These are phyloP conservation scores for Heliocidaris erythrogramma DNA, from an alignment of 35 echinoderm and acorn worm genomes.

Conservation along the genomic window DNA sequence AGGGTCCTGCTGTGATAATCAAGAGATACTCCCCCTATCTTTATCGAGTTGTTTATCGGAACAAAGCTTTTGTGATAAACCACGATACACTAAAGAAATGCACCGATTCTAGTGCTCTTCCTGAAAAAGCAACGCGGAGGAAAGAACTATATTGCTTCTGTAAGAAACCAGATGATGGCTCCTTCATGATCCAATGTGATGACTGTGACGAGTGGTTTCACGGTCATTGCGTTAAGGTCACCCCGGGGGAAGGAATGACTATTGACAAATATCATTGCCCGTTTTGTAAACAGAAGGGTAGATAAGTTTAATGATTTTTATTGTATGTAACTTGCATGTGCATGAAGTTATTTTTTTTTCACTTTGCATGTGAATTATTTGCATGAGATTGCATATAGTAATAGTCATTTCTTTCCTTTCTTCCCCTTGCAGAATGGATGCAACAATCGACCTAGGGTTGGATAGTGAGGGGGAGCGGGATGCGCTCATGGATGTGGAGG, in stretches of 20 bases:
- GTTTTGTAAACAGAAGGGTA: not conserved
- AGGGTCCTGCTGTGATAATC: constrained; percentile 50
- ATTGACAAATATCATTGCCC: constrained; percentile 60
- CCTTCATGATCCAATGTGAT: constrained; percentile 63
- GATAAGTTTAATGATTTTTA: not conserved
- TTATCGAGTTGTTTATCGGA: constrained; percentile 41
- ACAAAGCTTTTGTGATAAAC: constrained; percentile 37
- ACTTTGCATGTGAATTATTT: too few relatives aligned
- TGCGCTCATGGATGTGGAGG: not conserved
- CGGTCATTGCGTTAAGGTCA: constrained; percentile 44
- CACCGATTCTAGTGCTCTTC: not conserved
- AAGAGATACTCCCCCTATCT: constrained; percentile 35
- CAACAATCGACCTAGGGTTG: not conserved
- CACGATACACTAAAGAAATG: constrained; percentile 60
- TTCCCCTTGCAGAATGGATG: not conserved
- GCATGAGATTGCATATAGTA: too few relatives aligned
- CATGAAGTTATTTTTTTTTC: too few relatives aligned
- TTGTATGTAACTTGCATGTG: not conserved
- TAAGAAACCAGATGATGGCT: constrained; percentile 26
- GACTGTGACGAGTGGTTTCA: constrained; percentile 62
- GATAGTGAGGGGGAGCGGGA: too few relatives aligned
- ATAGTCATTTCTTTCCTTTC: too few relatives aligned
- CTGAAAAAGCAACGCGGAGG: not conserved
- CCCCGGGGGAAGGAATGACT: constrained; percentile 6
- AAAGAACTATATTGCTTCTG: constrained; percentile 54